Evolutionary conservation across 1,140 invertebrate species (phyloP).

Genomic region (Nautilus pompilius): DNA sequence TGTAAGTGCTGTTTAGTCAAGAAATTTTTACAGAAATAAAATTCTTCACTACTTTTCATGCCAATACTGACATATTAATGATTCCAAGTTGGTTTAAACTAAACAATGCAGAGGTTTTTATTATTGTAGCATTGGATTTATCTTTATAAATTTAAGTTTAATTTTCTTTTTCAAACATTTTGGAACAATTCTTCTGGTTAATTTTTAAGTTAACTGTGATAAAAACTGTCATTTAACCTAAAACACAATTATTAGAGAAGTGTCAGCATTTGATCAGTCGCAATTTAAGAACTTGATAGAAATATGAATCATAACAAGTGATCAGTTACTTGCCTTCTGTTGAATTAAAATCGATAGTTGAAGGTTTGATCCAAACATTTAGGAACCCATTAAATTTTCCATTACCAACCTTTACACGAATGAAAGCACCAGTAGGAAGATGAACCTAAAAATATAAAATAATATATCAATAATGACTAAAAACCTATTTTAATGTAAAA

Average conservation of each 20-base stretch:
- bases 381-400: slow-evolving; percentile 17
- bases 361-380: slow-evolving; percentile 37
- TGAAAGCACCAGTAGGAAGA: slow-evolving; percentile 24
- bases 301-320: background rate
- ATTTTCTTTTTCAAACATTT: too few species aligned
- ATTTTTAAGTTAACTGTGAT: too few species aligned
- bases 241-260: background rate
- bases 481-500: background rate
- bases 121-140: too few species aligned
- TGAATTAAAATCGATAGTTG: slow-evolving; percentile 32
- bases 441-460: slow-evolving; percentile 17
- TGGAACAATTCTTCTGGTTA: too few species aligned
- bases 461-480: background rate
- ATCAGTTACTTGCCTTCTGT: slow-evolving; percentile 21
- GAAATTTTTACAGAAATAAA: too few species aligned
- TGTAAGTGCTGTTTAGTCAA: too few species aligned
- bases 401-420: slow-evolving; percentile 16
- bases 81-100: too few species aligned
- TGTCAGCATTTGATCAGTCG: background rate
- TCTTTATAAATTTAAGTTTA: too few species aligned
- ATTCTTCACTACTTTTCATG: too few species aligned
- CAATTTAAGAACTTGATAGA: background rate
- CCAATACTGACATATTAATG: too few species aligned
- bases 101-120: too few species aligned
- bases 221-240: background rate